Percentiles rank a stretch among this genome's conserved stretches.
Evolutionary conservation across 2,888 invertebrate genomes (phyloP).

Genomic region (Coelinius sp.): DNA sequence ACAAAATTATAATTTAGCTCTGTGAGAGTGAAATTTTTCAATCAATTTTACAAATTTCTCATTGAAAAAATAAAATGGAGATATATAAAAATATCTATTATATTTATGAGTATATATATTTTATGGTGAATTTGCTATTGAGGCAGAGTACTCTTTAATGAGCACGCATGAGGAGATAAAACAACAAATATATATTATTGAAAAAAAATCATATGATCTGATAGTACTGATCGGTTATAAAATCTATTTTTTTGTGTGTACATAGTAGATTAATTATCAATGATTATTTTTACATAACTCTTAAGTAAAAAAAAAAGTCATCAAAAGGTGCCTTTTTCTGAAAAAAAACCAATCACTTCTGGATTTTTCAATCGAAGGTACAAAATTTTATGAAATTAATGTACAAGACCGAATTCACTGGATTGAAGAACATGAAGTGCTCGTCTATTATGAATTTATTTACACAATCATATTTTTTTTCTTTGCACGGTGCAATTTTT

Average conservation of each 20-base stretch:
- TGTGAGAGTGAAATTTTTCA: slow-evolving; percentile 1
- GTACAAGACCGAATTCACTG: background rate
- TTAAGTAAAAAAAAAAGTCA: slow-evolving; percentile 59
- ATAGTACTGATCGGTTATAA: slow-evolving; percentile 55
- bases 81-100: slow-evolving; percentile 24
- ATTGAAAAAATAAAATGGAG: slow-evolving; percentile 8
- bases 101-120: slow-evolving; percentile 53
- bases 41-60: slow-evolving; percentile 12
- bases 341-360: background rate
- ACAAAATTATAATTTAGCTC: background rate
- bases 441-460: slow-evolving; percentile 26
- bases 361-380: background rate
- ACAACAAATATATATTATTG: slow-evolving; percentile 48
- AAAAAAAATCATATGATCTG: slow-evolving; percentile 46
- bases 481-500: slow-evolving; percentile 46
- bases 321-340: slow-evolving; percentile 63
- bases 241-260: slow-evolving; percentile 56
- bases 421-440: slow-evolving; percentile 31
- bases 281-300: slow-evolving; percentile 64
- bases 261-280: slow-evolving; percentile 67
- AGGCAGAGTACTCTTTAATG: slow-evolving; percentile 50
- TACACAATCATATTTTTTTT: slow-evolving; percentile 30
- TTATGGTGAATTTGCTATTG: slow-evolving; percentile 52
- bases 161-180: slow-evolving; percentile 45
- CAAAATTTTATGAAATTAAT: slow-evolving; percentile 25